phyloP scores from a whole-genome alignment of 2,888 invertebrate species.

The Vannuccia rotundouncinata region DNA sequence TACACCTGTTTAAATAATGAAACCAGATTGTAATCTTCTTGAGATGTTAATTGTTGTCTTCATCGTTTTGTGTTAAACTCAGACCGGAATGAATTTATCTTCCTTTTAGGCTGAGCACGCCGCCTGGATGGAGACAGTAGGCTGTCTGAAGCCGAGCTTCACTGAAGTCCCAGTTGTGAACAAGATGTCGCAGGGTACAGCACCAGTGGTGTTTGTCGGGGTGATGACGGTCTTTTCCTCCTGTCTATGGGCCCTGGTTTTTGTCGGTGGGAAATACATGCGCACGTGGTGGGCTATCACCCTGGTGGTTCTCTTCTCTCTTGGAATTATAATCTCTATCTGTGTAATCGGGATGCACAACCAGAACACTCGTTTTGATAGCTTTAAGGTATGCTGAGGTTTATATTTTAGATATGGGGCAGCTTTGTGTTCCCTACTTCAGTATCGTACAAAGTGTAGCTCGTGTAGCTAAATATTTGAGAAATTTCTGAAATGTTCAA shows the following conservation, averaged over 20 bases:
- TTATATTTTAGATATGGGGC: too few species aligned
- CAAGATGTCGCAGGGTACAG: conserved; percentile 69
- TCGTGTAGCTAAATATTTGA: too few species aligned
- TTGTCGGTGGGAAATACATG: conserved; percentile 52
- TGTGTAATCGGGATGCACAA: conserved; percentile 53
- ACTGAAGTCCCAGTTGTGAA: conserved; percentile 70
- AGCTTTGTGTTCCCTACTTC: too few species aligned
- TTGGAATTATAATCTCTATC: conserved; percentile 51
- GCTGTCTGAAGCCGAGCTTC: conserved; percentile 66
- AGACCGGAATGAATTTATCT: not conserved
- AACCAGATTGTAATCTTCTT: too few species aligned
- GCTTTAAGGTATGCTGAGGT: conserved; percentile 50
- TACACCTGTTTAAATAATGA: too few species aligned
- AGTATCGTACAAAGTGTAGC: too few species aligned
- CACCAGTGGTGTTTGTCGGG: conserved; percentile 63
- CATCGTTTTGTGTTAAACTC: too few species aligned
- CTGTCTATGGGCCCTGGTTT: not conserved
- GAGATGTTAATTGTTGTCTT: too few species aligned
- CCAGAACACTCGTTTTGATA: conserved; percentile 53
- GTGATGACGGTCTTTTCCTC: conserved; percentile 62
- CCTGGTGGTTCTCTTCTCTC: conserved; percentile 47
- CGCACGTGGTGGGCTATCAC: conserved; percentile 67
- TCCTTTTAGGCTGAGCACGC: not conserved
- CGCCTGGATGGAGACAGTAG: conserved; percentile 59
- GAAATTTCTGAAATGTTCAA: too few species aligned